Base-by-base conservation (phyloP, 2,888 invertebrate species). In the Xestia rhomboidea region DNA sequence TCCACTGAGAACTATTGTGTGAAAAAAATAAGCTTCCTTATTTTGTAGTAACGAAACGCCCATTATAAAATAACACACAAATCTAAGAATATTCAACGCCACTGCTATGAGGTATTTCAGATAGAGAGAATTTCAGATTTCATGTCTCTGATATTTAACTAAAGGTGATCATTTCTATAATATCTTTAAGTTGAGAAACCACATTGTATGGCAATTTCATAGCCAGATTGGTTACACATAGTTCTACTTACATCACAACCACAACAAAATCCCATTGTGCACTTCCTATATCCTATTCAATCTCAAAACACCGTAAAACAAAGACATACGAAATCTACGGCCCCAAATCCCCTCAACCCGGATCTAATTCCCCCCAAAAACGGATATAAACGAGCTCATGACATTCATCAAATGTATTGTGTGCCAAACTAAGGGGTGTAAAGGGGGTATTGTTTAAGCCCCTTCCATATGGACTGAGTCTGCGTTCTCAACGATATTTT, bases 401-500 rank as follows among this genome's bases (percentile, higher is more conserved):
- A 84, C 72, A 76, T 86, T 73, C 87, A 77, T 76, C 69, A 86
- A 77, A 83, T 71, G 74, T 71, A 87, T 86, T 88, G 77, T 83
- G 54, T 67, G 49, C 69, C 54, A 49, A 67, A 82, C 62, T 74
- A 63, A 76, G 51, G 51, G 64, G 64, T 64, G 64, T 41, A 41
- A 63, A 64, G 41, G 64, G 41, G 41, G 71, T 75, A 76, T 84
- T 87, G 83, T 89, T 74, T 72, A 57, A 79, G 82, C 24, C 85
- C 69, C 81, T 87, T 90, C 87, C 83, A 90, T 84, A 66, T 30
- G 68, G 15, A 60, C 68, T 81, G 76, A 44, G 54, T 84, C 81
- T 38, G 67, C 83, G 82, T 86, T 73, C 78, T 73, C 76, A 68
- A 84, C 77, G 87, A 89, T 90, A 90, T 90, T 90, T 90, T 88